These are phyloP conservation scores for Corythucha ciliata DNA, from an alignment of 2,888 invertebrate species.

Conservation along the genomic window DNA sequence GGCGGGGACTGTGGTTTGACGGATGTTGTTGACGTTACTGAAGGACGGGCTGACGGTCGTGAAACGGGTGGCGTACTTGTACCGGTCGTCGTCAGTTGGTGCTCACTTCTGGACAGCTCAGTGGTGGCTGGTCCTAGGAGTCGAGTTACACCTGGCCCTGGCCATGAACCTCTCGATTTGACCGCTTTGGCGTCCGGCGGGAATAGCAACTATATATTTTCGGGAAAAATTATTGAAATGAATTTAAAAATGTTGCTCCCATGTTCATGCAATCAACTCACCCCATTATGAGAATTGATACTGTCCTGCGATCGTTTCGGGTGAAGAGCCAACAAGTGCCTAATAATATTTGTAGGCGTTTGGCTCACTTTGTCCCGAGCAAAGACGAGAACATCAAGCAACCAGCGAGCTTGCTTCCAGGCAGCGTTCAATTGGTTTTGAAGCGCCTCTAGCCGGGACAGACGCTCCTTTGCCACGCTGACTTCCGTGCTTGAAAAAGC, in stretches of 20 bases:
- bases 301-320: constrained; percentile 32
- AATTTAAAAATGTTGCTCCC: not conserved
- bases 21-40: constrained; percentile 26
- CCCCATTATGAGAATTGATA: constrained; percentile 38
- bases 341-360: constrained; percentile 38
- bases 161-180: constrained; percentile 76
- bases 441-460: constrained; percentile 71
- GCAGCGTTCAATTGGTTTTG: constrained; percentile 76
- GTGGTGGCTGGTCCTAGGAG: constrained; percentile 40
- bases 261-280: constrained; percentile 40
- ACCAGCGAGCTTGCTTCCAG: constrained; percentile 93
- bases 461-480: constrained; percentile 72
- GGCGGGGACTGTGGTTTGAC: constrained; percentile 27
- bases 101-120: constrained; percentile 77
- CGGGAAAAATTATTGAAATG: not conserved
- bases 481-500: constrained; percentile 88
- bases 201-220: constrained; percentile 33
- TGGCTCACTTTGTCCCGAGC: constrained; percentile 67
- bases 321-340: constrained; percentile 40
- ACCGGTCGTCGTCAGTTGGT: constrained; percentile 46
- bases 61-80: constrained; percentile 27
- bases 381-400: constrained; percentile 89
- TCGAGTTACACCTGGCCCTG: constrained; percentile 56
- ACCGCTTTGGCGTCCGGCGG: constrained; percentile 63
- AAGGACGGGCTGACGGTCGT: constrained; percentile 16